Percentiles rank a stretch among this genome's conserved stretches.
Conservation (phyloP, 2,888 invertebrate species). For the Sphaeridia pumilis region DNA sequence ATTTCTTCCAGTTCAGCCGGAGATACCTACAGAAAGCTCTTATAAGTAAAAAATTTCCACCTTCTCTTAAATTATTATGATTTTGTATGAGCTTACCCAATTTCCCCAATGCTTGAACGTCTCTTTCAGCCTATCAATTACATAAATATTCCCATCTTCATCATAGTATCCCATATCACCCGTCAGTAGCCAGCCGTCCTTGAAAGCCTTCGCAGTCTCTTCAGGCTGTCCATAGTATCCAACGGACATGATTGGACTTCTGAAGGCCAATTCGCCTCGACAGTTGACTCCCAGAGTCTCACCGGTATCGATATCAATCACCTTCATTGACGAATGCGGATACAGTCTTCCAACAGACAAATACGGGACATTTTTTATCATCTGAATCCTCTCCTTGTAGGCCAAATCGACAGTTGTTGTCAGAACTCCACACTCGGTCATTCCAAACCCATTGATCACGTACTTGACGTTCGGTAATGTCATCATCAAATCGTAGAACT, state of each 20-base stretch:
- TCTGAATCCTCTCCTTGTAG: constrained; percentile 3
- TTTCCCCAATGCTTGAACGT: constrained; percentile 32
- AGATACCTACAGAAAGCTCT: constrained; percentile 27
- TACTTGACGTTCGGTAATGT: constrained; percentile 25
- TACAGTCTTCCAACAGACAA: constrained; percentile 26
- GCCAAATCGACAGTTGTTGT: constrained; percentile 32
- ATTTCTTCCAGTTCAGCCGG: constrained; percentile 32
- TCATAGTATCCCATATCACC: constrained; percentile 34
- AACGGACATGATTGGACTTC: constrained; percentile 24
- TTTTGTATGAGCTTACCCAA: too few relatives aligned
- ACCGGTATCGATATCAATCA: constrained; percentile 28
- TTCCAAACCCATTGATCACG: constrained; percentile 26
- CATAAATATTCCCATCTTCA: constrained; percentile 26
- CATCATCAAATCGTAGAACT: constrained; percentile 23
- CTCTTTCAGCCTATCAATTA: constrained; percentile 31
- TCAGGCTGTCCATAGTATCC: constrained; percentile 29
- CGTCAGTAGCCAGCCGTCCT: constrained; percentile 26
- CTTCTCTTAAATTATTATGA: too few relatives aligned
- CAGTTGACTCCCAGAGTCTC: constrained; percentile 22
- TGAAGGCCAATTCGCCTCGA: constrained; percentile 27
- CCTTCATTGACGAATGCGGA: constrained; percentile 24
- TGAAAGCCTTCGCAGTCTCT: constrained; percentile 22
- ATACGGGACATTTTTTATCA: constrained; percentile 20
- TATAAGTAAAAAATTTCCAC: not conserved
- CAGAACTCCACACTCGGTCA: constrained; percentile 33